Conservation (phyloP, 2,797 vertebrate species). For the Emydoidea blandingii region DNA sequence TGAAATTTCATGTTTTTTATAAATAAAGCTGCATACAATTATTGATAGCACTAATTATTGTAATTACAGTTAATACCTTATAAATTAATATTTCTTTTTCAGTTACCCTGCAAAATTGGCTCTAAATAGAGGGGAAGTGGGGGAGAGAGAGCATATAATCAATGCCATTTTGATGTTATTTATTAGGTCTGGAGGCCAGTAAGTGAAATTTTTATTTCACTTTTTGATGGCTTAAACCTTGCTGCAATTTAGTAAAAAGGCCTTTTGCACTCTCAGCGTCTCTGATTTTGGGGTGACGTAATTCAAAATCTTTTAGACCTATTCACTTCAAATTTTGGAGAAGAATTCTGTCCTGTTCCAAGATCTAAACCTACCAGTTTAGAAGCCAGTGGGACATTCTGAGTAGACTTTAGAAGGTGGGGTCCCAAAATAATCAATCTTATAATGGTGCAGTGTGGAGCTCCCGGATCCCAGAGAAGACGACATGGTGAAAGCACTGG, state of each 20-base stretch:
- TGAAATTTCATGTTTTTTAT: background rate
- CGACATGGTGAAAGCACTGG: background rate
- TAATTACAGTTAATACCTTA: background rate
- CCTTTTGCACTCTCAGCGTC: background rate
- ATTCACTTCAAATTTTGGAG: background rate
- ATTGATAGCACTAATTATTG: background rate
- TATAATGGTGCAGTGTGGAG: background rate
- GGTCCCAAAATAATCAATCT: background rate
- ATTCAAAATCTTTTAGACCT: background rate
- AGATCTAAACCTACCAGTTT: background rate
- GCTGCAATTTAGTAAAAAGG: background rate
- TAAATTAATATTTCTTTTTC: background rate
- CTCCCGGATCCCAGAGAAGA: background rate
- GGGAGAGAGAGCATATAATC: background rate
- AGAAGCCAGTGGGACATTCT: background rate
- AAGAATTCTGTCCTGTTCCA: background rate
- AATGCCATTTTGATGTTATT: background rate
- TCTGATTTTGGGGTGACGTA: background rate
- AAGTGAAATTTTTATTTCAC: background rate
- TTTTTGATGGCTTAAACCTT: background rate
- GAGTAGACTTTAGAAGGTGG: background rate
- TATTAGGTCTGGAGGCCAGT: background rate
- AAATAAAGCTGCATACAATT: background rate
- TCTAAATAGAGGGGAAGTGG: background rate
- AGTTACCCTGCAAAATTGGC: background rate